phyloP scores from a whole-genome alignment of 2,113 vertebrate species.

The Laticauda laticaudata region DNA sequence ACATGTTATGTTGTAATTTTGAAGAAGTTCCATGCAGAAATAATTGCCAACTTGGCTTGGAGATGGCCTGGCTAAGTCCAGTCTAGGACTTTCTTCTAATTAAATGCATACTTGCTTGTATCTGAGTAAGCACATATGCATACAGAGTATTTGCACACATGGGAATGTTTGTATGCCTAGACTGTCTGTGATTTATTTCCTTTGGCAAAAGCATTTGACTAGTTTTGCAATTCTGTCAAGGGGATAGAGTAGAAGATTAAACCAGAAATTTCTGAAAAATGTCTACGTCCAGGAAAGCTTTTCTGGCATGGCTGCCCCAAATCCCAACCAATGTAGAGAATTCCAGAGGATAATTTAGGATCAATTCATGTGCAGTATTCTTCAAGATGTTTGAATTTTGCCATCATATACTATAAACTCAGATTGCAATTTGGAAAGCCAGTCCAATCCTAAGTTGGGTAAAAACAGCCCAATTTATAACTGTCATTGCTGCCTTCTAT shows the following conservation, averaged over 20 bases:
- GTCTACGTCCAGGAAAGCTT: background rate
- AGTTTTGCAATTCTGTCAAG: slow-evolving; percentile 26
- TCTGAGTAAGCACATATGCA: slow-evolving; percentile 33
- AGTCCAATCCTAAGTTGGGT: background rate
- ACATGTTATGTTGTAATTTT: slow-evolving; percentile 13
- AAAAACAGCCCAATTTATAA: background rate
- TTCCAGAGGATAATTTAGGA: background rate
- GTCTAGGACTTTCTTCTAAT: slow-evolving; percentile 46
- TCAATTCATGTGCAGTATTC: background rate
- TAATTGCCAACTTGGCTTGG: slow-evolving; percentile 27
- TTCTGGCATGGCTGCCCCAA: background rate
- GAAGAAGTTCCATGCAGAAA: slow-evolving; percentile 28
- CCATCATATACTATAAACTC: background rate
- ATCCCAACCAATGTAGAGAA: background rate
- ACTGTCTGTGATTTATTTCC: background rate
- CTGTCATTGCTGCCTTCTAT: background rate
- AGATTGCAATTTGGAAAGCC: background rate
- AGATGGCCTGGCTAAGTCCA: slow-evolving; percentile 19
- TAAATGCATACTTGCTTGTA: slow-evolving; percentile 22
- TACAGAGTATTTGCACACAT: background rate
- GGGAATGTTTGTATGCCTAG: background rate
- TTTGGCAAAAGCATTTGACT: background rate
- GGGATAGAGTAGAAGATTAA: background rate
- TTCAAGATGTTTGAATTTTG: background rate
- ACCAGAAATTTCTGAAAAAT: background rate